Evolutionary conservation across 2,888 invertebrate species (phyloP), one percentile per base, ranked within the genome.

Genomic region (Pegoplata infirma): DNA sequence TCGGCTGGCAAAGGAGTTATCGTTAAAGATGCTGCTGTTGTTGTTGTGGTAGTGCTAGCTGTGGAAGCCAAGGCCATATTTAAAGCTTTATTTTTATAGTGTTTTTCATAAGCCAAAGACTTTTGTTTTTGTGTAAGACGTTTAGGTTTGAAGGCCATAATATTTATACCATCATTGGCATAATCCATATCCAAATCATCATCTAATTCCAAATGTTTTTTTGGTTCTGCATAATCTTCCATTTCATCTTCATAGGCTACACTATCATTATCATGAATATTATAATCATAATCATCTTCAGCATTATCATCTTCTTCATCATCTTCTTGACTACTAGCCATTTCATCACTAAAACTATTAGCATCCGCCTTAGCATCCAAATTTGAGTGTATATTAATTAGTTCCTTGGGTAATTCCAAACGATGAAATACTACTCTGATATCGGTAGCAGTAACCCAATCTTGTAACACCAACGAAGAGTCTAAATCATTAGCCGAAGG

Each of bases 371-470:
- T 86, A 0, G 44, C 21, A 10, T 68, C 77, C 17, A 58, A 17
- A 46, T 68, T 63, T 7, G 58, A 32, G 58, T 77, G 77, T 7
- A 58, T 68, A 7, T 58, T 77, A 3, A 64, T 51, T 12, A 76
- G 17, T 47, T 76, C 76, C 23, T 82, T 81, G 19, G 94, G 94
- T 93, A 96, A 93, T 88, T 96, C 94, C 63, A 97, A 91, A 0
- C 97, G 94, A 86, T 97, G 96, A 90, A 98, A 97, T 1, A 98
- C 95, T 1, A 99, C 96, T 83, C 96, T 93, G 79, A 99, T 96
- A 87, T 99, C 99, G 0, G 99, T 99, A 7, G 98, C 99, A 0
- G 99, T 99, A 14, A 99, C 98, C 99, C 99, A 99, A 90, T 99
- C 99, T 90, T 97, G 96, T n/a, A 99, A 92, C 5, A 99, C 98